Evolutionary conservation across 2,113 vertebrate species (phyloP).

Genomic region (Isichthys henryi): DNA sequence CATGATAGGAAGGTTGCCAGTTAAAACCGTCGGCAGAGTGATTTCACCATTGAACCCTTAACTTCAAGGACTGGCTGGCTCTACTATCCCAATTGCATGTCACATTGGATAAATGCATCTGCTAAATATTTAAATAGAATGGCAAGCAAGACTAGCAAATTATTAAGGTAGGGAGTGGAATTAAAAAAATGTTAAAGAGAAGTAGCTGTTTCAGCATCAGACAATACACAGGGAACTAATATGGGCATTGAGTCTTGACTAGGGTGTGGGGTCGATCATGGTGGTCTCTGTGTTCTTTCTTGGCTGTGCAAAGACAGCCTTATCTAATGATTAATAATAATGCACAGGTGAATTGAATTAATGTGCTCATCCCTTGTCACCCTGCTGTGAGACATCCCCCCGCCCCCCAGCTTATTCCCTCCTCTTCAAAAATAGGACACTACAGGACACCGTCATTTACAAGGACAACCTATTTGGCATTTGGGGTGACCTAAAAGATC

Average conservation of each 20-base stretch:
- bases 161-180: neutral
- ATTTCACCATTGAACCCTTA: neutral
- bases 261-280: neutral
- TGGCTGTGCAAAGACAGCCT: neutral
- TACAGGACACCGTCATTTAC: neutral
- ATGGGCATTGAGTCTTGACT: neutral
- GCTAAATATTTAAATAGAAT: neutral
- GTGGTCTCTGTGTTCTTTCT: neutral
- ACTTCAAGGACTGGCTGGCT: neutral
- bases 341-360: neutral
- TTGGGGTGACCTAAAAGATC: conserved; percentile 25
- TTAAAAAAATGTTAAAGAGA: neutral
- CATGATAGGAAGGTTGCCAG: neutral
- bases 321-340: neutral
- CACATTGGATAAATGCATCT: neutral
- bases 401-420: neutral
- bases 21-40: neutral
- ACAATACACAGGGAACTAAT: neutral
- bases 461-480: conserved; percentile 30
- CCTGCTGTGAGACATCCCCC: neutral
- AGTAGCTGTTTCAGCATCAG: neutral
- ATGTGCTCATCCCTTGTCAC: neutral
- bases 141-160: neutral
- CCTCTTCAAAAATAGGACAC: neutral
- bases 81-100: neutral